Percentiles rank a stretch among this genome's conserved stretches.
Conservation (phyloP, 37 sponge, comb jelly and placozoan genomes). For the Corticium candelabrum region DNA sequence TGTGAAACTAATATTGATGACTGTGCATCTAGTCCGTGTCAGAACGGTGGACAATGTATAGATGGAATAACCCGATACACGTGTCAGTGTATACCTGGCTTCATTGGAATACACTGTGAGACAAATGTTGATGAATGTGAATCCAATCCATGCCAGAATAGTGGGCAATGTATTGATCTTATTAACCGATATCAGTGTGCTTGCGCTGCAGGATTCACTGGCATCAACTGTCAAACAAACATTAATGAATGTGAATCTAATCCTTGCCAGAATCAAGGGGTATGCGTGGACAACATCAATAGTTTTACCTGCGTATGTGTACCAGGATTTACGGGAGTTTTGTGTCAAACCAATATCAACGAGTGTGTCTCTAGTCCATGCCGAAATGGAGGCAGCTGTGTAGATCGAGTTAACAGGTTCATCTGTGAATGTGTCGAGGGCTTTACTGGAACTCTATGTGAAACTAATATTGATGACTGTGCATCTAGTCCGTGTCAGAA, state of each 20-base stretch:
- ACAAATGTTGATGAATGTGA: neutral
- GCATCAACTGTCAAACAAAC: neutral
- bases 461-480: neutral
- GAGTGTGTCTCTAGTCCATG: neutral
- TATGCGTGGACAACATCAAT: neutral
- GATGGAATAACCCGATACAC: neutral
- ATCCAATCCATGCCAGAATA: neutral
- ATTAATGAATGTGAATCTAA: neutral
- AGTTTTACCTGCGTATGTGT: neutral
- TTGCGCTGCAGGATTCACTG: neutral
- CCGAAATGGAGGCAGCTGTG: neutral
- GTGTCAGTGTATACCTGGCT: neutral
- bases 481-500: constrained; percentile 2
- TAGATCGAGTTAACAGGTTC: neutral
- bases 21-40: neutral
- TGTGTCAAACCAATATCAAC: neutral
- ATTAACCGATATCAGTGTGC: neutral
- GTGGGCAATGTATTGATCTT: neutral
- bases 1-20: neutral
- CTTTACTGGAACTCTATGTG: neutral
- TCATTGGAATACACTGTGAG: neutral
- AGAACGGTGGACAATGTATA: neutral
- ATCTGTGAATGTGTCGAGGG: neutral
- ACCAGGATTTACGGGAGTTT: neutral
- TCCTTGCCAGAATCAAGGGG: neutral